Evolutionary conservation across 2,888 invertebrate genomes (phyloP).

Genomic region (Callinectes sapidus): DNA sequence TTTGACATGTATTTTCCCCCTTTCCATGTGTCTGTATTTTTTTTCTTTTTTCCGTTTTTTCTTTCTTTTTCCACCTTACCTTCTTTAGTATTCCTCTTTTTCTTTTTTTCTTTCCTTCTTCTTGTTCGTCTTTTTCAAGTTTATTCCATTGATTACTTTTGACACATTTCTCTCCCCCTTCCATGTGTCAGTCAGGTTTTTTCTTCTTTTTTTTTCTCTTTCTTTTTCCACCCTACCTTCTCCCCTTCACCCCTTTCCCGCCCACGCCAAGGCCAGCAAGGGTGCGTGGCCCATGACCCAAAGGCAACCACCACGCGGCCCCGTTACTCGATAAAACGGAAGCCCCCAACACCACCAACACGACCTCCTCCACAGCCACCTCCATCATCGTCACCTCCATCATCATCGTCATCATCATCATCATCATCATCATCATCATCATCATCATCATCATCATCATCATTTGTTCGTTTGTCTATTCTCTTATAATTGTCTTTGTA

Average conservation of each 20-base stretch:
- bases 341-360: background rate
- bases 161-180: too few relatives aligned
- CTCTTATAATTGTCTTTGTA: background rate
- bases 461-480: background rate
- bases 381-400: background rate
- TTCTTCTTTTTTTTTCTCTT: background rate
- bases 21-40: background rate
- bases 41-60: background rate
- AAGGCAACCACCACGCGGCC: background rate
- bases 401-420: background rate
- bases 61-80: background rate
- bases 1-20: too few relatives aligned
- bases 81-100: background rate
- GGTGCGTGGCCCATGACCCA: background rate
- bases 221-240: background rate
- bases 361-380: background rate
- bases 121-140: background rate
- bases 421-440: background rate
- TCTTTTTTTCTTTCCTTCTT: background rate
- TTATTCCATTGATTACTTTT: too few relatives aligned
- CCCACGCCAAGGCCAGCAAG: conserved; percentile 11
- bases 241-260: background rate
- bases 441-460: background rate
- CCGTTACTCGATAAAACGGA: conserved; percentile 5
- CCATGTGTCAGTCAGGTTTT: background rate